Evolutionary conservation across 2,888 invertebrate species (phyloP).

Genomic region (Dryobotodes eremita): DNA sequence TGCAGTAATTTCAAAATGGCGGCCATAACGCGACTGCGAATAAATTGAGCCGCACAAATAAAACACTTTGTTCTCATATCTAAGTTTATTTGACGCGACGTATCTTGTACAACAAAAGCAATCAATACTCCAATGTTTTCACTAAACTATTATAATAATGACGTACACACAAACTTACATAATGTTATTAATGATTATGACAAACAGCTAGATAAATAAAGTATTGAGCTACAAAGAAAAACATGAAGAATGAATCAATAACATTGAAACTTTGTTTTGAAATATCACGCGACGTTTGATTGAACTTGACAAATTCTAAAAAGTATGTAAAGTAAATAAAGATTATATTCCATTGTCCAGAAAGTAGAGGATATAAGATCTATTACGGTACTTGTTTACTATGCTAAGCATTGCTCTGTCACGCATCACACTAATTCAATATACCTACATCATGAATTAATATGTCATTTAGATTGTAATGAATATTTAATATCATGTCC

Average conservation of each 20-base stretch:
- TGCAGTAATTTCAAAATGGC: constrained; percentile 37
- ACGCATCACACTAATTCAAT: constrained; percentile 23
- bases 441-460: constrained; percentile 37
- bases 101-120: constrained; percentile 48
- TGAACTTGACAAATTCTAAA: background rate
- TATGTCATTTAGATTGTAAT: constrained; percentile 15
- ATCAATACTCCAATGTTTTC: constrained; percentile 23
- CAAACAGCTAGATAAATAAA: constrained; percentile 14
- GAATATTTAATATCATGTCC: constrained; percentile 13
- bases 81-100: constrained; percentile 70
- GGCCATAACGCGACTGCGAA: constrained; percentile 24
- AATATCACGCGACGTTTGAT: constrained; percentile 26
- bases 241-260: constrained; percentile 25
- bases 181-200: constrained; percentile 16
- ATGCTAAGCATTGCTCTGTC: constrained; percentile 14
- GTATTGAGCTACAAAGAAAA: constrained; percentile 11
- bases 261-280: constrained; percentile 4
- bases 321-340: constrained; percentile 23
- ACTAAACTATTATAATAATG: constrained; percentile 29
- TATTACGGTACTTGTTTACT: constrained; percentile 6
- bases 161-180: constrained; percentile 44
- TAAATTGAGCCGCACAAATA: constrained; percentile 65
- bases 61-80: constrained; percentile 66
- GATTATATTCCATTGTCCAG: background rate
- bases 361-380: background rate